Percentiles rank a stretch among this genome's conserved stretches.
Evolutionary conservation across 2,113 vertebrate genomes (phyloP).

Genomic region (Glaucidium brasilianum): DNA sequence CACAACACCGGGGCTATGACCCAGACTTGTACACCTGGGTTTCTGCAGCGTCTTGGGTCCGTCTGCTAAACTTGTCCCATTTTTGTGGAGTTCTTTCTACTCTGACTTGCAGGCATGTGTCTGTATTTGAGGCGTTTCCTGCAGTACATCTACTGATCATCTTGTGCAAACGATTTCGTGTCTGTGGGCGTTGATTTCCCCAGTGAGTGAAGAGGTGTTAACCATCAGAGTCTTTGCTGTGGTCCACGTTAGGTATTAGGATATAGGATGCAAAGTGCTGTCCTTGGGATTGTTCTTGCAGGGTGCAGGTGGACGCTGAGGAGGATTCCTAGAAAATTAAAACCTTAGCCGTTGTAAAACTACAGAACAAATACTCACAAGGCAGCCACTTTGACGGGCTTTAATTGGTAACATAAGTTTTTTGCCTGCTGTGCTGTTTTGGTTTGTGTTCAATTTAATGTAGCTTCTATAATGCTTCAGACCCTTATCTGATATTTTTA

Average conservation of each 20-base stretch:
- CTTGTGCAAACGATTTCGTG: fast-evolving
- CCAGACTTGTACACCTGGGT: too few relatives aligned
- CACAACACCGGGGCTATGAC: fast-evolving
- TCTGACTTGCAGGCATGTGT: neutral
- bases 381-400: neutral
- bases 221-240: fast-evolving
- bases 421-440: neutral
- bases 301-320: neutral
- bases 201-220: neutral
- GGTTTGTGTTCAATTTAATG: neutral
- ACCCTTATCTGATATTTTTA: neutral
- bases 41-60: neutral
- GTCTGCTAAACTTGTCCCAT: fast-evolving
- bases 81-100: neutral
- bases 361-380: neutral
- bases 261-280: neutral
- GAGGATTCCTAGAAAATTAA: neutral
- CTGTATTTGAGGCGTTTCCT: neutral
- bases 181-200: neutral
- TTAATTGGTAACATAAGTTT: neutral
- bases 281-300: neutral
- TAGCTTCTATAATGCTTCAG: neutral
- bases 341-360: neutral
- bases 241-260: fast-evolving
- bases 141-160: neutral